Percentiles rank a stretch among this genome's conserved stretches.
phyloP scores from a whole-genome alignment of 2,797 vertebrate species.

The Danio jaintianensis region DNA sequence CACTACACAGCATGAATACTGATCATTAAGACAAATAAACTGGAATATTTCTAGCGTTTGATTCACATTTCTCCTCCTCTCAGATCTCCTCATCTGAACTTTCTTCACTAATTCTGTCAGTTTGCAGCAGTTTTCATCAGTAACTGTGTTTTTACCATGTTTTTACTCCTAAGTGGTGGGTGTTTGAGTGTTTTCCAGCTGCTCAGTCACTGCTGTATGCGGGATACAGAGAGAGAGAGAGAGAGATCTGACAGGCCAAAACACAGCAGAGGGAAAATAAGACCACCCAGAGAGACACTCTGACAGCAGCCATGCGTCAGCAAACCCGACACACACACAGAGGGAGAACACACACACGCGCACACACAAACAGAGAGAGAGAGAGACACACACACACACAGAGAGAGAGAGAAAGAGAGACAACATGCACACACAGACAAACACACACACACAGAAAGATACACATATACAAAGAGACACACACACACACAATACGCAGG shows the following conservation, averaged over 20 bases:
- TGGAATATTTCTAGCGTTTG: not conserved
- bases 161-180: not conserved
- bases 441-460: no score
- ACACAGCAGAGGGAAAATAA: constrained; percentile 1
- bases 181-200: not conserved
- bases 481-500: no score
- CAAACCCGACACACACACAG: constrained; percentile 4
- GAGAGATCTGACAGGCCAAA: no score
- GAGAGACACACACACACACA: no score
- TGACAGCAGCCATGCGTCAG: constrained; percentile 24
- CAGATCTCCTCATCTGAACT: not conserved
- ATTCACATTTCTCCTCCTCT: not conserved
- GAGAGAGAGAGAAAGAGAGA: no score
- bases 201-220: not conserved
- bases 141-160: not conserved
- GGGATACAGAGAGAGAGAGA: no score
- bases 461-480: no score
- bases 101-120: not conserved
- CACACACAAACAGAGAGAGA: no score
- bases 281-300: constrained; percentile 23
- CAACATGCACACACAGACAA: no score
- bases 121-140: not conserved
- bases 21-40: not conserved
- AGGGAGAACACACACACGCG: no score
- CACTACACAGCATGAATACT: not conserved